Evolutionary conservation across 2,113 vertebrate species (phyloP), one percentile per base, ranked within the genome.

Genomic region (Cardinalis cardinalis): DNA sequence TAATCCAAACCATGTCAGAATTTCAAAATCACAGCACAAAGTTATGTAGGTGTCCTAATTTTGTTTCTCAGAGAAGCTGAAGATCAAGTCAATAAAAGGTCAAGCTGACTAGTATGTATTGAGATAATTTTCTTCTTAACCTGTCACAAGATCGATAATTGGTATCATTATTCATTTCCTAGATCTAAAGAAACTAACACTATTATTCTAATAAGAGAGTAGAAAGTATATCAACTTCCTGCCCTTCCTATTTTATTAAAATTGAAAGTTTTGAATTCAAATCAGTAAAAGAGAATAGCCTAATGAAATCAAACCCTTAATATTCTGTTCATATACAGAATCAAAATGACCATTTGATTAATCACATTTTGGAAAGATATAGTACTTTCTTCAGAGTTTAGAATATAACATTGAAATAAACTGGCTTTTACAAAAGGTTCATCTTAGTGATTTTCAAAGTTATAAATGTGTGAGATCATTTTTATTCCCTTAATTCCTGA

Each of bases 101-200:
- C 93, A 96, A 89, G 63, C 77, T 95, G 93, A 95, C 85, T 92
- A 46, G 25, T 81, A 95, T 91, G 76, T 93, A 95, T 95, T 95
- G 95, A 95, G 93, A 75, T 95, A 96, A 97, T 96, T 90, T 61
- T 84, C 70, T 84, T 91, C 87, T 95, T 88, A 75, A 84, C 65
- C 70, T 71, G 83, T 72, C 91, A 75, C 24, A 88, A 64, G 65
- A 96, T 97, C 96, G 7, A 94, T 97, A 96, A 92, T 12, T 59
- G 36, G 20, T 94, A 92, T 85, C 93, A 95, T 93, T 89, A 96
- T 96, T 94, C n/a, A 95, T 96, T 97, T 94, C 79, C 69, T 65
- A 32, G 61, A 93, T 84, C n/a, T 78, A 44, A 25, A 79, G 90
- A 86, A 85, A 91, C 70, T 87, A 94, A 94, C 49, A 76, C 13